These are phyloP conservation scores for Micrasema longulum DNA, from an alignment of 1,140 invertebrate species.

Conservation along the genomic window DNA sequence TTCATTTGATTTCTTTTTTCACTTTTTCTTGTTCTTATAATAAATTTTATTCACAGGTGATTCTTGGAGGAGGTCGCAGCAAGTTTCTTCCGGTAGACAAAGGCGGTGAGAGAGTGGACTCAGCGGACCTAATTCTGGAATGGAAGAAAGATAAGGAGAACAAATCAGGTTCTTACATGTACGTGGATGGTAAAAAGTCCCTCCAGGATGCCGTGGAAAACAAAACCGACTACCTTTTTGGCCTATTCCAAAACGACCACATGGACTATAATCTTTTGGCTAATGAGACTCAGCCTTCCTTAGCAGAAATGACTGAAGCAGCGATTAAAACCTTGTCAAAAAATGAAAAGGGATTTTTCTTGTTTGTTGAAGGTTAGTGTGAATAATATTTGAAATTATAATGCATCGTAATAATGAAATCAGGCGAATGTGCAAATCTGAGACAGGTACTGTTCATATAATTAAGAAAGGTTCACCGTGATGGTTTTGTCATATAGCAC, in stretches of 20 bases:
- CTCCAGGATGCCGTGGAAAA: conserved; percentile 55
- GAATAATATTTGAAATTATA: too few species aligned
- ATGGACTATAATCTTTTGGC: conserved; percentile 70
- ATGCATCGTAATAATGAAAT: too few species aligned
- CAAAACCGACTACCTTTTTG: conserved; percentile 66
- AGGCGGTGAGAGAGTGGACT: conserved; percentile 63
- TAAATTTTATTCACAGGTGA: conserved; percentile 59
- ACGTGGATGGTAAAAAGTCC: conserved; percentile 56
- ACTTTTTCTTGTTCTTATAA: too few species aligned
- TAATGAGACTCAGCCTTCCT: conserved; percentile 69
- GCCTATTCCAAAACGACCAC: conserved; percentile 70
- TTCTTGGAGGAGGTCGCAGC: conserved; percentile 66
- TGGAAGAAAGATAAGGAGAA: conserved; percentile 64
- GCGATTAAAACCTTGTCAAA: conserved; percentile 81
- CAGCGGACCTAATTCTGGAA: conserved; percentile 65
- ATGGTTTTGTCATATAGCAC: too few species aligned
- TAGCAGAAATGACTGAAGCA: conserved; percentile 84
- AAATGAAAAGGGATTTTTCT: conserved; percentile 76
- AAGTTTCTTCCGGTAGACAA: conserved; percentile 62
- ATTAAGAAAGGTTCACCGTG: too few species aligned
- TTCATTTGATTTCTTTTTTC: too few species aligned
- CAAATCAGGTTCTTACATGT: conserved; percentile 57
- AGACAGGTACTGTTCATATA: too few species aligned
- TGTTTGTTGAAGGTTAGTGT: conserved; percentile 81
- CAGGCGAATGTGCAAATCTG: too few species aligned